Percentiles rank a stretch among this genome's conserved stretches.
These are phyloP conservation scores for Plagiodera versicolora DNA, from an alignment of 2,888 invertebrate species.

Conservation along the genomic window DNA sequence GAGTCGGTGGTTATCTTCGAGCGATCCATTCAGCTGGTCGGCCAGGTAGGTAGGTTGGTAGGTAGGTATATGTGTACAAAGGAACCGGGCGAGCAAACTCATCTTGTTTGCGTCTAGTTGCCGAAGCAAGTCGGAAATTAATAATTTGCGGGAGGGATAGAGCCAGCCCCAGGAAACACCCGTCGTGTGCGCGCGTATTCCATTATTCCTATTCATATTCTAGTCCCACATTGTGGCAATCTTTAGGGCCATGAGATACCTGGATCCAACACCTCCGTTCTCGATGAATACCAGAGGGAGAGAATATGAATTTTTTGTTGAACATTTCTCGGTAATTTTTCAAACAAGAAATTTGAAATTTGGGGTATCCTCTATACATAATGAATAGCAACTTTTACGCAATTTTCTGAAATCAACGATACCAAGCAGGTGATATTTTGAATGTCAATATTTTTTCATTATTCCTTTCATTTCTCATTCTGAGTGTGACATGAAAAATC, in stretches of 20 bases:
- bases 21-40: constrained; percentile 18
- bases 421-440: no score
- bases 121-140: constrained; percentile 36
- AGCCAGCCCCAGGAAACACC: constrained; percentile 27
- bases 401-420: no score
- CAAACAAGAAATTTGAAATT: no score
- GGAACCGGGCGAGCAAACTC: constrained; percentile 33
- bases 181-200: constrained; percentile 24
- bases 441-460: no score
- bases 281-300: no score
- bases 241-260: neutral
- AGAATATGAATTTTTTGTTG: no score
- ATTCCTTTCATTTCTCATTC: no score
- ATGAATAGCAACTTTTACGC: no score
- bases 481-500: no score
- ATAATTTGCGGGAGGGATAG: constrained; percentile 34
- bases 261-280: no score
- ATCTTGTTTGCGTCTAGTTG: constrained; percentile 37
- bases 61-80: constrained; percentile 26
- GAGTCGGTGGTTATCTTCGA: constrained; percentile 21
- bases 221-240: neutral
- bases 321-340: no score
- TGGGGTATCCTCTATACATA: no score
- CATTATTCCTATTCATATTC: constrained; percentile 28
- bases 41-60: constrained; percentile 21